These are phyloP conservation scores for Scaptomyza cyrtandrae DNA, from an alignment of 2,888 invertebrate genomes.

Conservation along the genomic window DNA sequence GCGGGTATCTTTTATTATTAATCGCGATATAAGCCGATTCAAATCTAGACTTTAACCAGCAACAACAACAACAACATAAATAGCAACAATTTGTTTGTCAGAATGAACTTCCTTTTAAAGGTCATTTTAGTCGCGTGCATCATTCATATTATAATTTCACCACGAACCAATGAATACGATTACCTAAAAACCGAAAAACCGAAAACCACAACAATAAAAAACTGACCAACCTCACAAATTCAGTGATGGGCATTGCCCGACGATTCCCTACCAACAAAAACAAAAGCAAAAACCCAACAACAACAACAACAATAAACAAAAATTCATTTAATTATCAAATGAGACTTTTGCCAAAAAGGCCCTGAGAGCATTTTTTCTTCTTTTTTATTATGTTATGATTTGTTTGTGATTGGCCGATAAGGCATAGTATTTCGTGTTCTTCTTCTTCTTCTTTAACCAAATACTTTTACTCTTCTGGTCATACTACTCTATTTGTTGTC, in stretches of 20 bases:
- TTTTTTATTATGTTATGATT: neutral
- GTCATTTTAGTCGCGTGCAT: conserved; percentile 36
- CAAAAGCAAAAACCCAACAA: conserved; percentile 8
- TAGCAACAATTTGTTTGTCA: neutral
- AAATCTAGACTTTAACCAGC: too few relatives aligned
- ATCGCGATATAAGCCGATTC: neutral
- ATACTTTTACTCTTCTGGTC: conserved; percentile 7
- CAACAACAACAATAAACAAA: conserved; percentile 14
- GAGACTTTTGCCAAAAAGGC: conserved; percentile 23
- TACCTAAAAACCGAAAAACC: conserved; percentile 6
- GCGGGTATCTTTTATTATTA: neutral
- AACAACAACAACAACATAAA: too few relatives aligned
- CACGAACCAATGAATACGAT: conserved; percentile 11
- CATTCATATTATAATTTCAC: conserved; percentile 18
- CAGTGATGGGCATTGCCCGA: conserved; percentile 22
- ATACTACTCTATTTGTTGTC: conserved; percentile 4
- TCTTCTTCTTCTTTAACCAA: neutral
- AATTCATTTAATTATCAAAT: conserved; percentile 43
- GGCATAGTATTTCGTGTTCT: conserved; percentile 14
- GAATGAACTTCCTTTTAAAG: conserved; percentile 28
- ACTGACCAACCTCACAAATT: conserved; percentile 69
- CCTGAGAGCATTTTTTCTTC: neutral
- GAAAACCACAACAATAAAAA: conserved; percentile 8
- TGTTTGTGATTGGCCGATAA: conserved; percentile 23
- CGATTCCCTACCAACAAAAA: conserved; percentile 15